Evolutionary conservation across 2,888 invertebrate genomes (phyloP).

Genomic region (Apamea sordens): DNA sequence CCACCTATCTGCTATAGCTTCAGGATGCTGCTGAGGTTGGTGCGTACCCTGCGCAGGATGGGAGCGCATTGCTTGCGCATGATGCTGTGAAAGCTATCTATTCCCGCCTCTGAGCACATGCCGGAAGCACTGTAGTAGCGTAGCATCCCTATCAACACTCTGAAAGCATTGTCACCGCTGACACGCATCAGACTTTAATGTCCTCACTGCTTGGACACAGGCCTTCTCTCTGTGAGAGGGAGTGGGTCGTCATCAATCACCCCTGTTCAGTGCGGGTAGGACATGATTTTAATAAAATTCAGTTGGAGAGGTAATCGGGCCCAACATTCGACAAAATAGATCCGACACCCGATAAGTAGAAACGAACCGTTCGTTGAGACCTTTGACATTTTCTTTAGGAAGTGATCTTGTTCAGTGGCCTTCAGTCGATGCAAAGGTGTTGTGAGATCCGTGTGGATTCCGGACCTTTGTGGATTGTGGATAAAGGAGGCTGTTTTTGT

Average conservation of each 20-base stretch:
- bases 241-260: neutral
- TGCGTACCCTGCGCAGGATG: neutral
- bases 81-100: too few species aligned
- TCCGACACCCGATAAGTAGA: neutral
- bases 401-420: slow-evolving; percentile 48
- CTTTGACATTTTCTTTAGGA: slow-evolving; percentile 43
- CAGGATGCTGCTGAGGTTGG: neutral
- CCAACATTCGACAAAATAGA: neutral
- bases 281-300: neutral
- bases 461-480: slow-evolving; percentile 35
- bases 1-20: too few species aligned
- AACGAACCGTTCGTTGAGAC: neutral
- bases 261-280: neutral
- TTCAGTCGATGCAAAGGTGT: slow-evolving; percentile 17
- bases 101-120: too few species aligned
- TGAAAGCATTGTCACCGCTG: too few species aligned
- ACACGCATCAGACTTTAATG: too few species aligned
- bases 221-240: neutral
- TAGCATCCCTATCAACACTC: too few species aligned
- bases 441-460: slow-evolving; percentile 36
- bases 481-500: slow-evolving; percentile 4
- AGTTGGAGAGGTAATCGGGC: neutral
- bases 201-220: neutral
- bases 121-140: too few species aligned
- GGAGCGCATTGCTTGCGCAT: neutral